phyloP scores from a whole-genome alignment of 2,113 vertebrate genomes.

The Aspiorhynchus laticeps region DNA sequence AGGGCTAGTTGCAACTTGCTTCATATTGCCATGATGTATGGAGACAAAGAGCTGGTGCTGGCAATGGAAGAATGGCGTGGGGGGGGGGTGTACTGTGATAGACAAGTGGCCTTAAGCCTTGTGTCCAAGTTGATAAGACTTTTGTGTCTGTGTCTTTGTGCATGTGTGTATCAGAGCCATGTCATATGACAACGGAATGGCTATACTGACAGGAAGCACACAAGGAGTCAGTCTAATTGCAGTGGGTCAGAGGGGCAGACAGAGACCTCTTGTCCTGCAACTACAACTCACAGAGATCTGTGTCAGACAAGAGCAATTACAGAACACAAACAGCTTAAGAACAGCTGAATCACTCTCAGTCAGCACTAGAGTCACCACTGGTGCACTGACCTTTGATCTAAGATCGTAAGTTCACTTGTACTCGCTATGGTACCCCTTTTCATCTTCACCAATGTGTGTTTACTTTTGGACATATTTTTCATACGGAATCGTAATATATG shows the following conservation, averaged over 20 bases:
- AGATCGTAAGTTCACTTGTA: not conserved
- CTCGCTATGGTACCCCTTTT: not conserved
- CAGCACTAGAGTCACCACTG: not conserved
- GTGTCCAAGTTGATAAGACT: conserved; percentile 59
- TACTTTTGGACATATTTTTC: not conserved
- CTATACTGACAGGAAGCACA: conserved; percentile 75
- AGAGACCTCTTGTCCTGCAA: conserved; percentile 53
- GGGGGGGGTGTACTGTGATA: conserved; percentile 25
- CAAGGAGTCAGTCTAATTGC: conserved; percentile 70
- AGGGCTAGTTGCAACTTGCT: conserved; percentile 21
- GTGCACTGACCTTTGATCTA: not conserved
- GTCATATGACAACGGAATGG: conserved; percentile 74
- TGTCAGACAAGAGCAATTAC: conserved; percentile 73
- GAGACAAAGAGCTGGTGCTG: conserved; percentile 29
- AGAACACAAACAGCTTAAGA: conserved; percentile 41
- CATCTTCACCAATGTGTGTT: not conserved
- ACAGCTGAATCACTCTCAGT: conserved; percentile 34
- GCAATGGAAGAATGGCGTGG: conserved; percentile 6
- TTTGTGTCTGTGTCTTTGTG: not conserved
- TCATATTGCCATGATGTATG: not conserved
- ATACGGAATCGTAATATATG: too few relatives aligned
- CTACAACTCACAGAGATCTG: conserved; percentile 65
- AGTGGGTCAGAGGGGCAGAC: conserved; percentile 60
- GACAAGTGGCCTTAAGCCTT: conserved; percentile 48
- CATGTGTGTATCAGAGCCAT: conserved; percentile 68